Evolutionary conservation across 2,797 vertebrate genomes (phyloP), one percentile per base, ranked within the genome.

Genomic region (Sebastiscus tertius): DNA sequence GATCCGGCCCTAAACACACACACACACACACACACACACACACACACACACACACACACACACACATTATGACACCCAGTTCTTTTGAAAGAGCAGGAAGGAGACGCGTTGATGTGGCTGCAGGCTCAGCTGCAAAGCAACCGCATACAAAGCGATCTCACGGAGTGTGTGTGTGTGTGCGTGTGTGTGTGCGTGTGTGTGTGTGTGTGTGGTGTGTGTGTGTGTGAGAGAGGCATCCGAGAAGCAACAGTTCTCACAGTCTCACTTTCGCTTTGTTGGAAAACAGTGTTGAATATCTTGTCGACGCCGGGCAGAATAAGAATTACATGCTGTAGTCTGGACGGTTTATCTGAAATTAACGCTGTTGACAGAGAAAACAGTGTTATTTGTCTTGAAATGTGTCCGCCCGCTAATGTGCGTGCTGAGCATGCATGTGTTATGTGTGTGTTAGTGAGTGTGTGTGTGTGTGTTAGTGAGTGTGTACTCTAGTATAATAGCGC

Each of bases 231-330:
- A 31, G 74, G 54, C 72, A 86, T 54, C 36, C 22, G 80, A 84
- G 64, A 86, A 5, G 42, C 73, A 36, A 36, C 72, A 54, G 64
- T 18, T 67, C 58, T 58, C 33, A 24, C 26, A n/a, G 77, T 79
- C 61, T 83, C 77, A 81, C 71, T 86, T 84, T 89, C 42, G 24
- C 65, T 81, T 79, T 71, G 66, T 36, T 55, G 67, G 55, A 81
- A 79, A 84, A 27, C 62, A 20, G 55, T 27, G 14, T 55, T 72
- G 52, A 83, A 74, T 72, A 54, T 81, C 75, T 54, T 31, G 39
- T 61, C 62, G 46, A 42, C 1, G 14, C 39, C 6, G 1, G 65
- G 8, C 24, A 64, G 65, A 76, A 26, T 24, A 8, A 49, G 13
- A 74, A 62, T 60, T 6, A 10, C 10, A 42, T 4, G 27, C 9